These are phyloP conservation scores for Oryzias dopingdopingensis DNA, from an alignment of 2,797 vertebrate genomes.

Conservation along the genomic window DNA sequence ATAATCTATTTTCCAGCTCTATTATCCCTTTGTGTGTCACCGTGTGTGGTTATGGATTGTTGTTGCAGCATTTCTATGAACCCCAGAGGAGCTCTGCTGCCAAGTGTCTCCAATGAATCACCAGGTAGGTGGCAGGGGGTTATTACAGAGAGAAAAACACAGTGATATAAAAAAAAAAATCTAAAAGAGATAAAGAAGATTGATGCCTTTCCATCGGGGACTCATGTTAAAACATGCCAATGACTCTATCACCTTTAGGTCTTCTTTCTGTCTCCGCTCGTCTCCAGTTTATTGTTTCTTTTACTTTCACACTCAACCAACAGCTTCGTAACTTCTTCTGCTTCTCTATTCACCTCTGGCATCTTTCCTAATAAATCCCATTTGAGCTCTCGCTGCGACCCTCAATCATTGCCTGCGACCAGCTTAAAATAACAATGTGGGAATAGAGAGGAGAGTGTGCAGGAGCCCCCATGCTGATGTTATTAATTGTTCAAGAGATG, in stretches of 20 bases:
- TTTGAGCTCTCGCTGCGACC: slow-evolving; percentile 71
- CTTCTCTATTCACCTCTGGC: slow-evolving; percentile 51
- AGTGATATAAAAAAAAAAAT: slow-evolving; percentile 61
- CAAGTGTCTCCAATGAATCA: slow-evolving; percentile 67
- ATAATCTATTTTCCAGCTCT: slow-evolving; percentile 57
- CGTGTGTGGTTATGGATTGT: slow-evolving; percentile 40
- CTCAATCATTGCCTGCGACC: slow-evolving; percentile 72
- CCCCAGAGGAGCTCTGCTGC: slow-evolving; percentile 54
- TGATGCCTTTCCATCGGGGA: slow-evolving; percentile 61
- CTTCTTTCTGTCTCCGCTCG: slow-evolving; percentile 27
- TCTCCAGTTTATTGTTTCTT: slow-evolving; percentile 15
- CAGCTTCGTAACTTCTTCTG: slow-evolving; percentile 37
- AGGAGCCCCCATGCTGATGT: slow-evolving; percentile 64
- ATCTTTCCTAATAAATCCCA: slow-evolving; percentile 74
- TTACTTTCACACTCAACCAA: slow-evolving; percentile 27
- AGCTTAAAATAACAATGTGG: slow-evolving; percentile 78
- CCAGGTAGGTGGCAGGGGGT: slow-evolving; percentile 66
- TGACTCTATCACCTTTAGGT: slow-evolving; percentile 60
- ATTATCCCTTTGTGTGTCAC: slow-evolving; percentile 32
- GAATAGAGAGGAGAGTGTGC: slow-evolving; percentile 49
- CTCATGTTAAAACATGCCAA: slow-evolving; percentile 65
- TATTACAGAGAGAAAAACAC: slow-evolving; percentile 70
- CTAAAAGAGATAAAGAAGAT: slow-evolving; percentile 73
- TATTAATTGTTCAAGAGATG: slow-evolving; percentile 81
- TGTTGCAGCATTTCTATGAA: slow-evolving; percentile 58